These are phyloP conservation scores for Melieria omissa DNA, from an alignment of 2,888 invertebrate species.

Conservation along the genomic window DNA sequence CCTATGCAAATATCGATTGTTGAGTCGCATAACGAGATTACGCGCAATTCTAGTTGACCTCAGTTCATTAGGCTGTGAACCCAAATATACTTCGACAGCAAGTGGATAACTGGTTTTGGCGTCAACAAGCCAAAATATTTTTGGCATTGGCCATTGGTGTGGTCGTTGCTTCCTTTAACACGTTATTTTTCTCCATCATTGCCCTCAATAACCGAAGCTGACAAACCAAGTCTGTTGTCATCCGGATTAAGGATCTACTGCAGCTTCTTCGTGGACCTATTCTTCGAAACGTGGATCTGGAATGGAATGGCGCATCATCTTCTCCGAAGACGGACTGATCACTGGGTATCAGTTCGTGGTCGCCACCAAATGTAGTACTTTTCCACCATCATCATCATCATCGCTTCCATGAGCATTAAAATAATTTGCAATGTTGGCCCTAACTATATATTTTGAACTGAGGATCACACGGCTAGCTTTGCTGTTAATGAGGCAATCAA, in stretches of 20 bases:
- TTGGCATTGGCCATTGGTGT: neutral
- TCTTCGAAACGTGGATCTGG: neutral
- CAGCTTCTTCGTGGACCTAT: neutral
- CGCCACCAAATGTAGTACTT: too few relatives aligned
- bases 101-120: too few relatives aligned
- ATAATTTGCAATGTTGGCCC: too few relatives aligned
- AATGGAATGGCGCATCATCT: too few relatives aligned
- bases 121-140: too few relatives aligned
- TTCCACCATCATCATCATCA: too few relatives aligned
- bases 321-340: too few relatives aligned
- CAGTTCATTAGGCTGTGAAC: neutral
- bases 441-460: too few relatives aligned
- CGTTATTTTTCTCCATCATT: neutral
- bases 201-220: neutral
- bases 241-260: neutral
- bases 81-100: neutral
- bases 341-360: too few relatives aligned
- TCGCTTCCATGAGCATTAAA: too few relatives aligned
- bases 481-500: too few relatives aligned
- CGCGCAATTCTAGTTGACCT: neutral
- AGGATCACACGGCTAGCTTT: too few relatives aligned
- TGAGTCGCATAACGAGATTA: conserved; percentile 1
- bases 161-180: neutral
- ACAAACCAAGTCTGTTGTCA: conserved; percentile 7
- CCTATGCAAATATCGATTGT: neutral